These are phyloP conservation scores for Sclerodermus sp. DNA, from an alignment of 2,888 invertebrate species.

Conservation along the genomic window DNA sequence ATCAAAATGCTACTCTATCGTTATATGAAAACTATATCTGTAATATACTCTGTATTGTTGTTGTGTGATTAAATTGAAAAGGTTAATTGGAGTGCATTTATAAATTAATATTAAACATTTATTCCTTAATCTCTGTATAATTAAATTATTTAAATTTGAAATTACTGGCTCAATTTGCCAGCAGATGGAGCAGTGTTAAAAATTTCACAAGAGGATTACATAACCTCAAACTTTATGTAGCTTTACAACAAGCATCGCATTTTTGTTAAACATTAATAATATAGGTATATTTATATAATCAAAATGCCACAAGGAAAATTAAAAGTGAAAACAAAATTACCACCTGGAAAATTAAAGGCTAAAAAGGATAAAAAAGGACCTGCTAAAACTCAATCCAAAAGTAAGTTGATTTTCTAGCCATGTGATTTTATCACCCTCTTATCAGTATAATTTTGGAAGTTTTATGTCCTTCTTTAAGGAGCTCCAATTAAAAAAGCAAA, in stretches of 20 bases:
- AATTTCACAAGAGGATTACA: too few relatives aligned
- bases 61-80: conserved; percentile 51
- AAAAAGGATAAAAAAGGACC: conserved; percentile 60
- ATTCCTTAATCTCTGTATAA: too few relatives aligned
- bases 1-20: conserved; percentile 46
- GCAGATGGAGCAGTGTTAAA: too few relatives aligned
- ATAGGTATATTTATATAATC: too few relatives aligned
- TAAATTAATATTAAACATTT: too few relatives aligned
- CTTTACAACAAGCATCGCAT: too few relatives aligned
- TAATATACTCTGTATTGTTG: conserved; percentile 56
- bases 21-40: conserved; percentile 51
- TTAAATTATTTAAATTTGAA: too few relatives aligned
- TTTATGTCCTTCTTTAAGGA: conserved; percentile 54
- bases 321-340: conserved; percentile 68
- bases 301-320: conserved; percentile 71
- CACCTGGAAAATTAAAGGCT: conserved; percentile 60
- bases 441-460: not conserved
- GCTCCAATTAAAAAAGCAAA: conserved; percentile 68
- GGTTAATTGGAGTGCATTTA: not conserved
- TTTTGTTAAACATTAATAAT: too few relatives aligned
- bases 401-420: too few relatives aligned
- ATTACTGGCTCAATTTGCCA: too few relatives aligned
- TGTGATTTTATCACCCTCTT: too few relatives aligned
- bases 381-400: conserved; percentile 37
- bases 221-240: too few relatives aligned